Percentiles rank a stretch among this genome's conserved stretches.
These are phyloP conservation scores for Limnephilus marmoratus DNA, from an alignment of 2,888 invertebrate species.

Conservation along the genomic window DNA sequence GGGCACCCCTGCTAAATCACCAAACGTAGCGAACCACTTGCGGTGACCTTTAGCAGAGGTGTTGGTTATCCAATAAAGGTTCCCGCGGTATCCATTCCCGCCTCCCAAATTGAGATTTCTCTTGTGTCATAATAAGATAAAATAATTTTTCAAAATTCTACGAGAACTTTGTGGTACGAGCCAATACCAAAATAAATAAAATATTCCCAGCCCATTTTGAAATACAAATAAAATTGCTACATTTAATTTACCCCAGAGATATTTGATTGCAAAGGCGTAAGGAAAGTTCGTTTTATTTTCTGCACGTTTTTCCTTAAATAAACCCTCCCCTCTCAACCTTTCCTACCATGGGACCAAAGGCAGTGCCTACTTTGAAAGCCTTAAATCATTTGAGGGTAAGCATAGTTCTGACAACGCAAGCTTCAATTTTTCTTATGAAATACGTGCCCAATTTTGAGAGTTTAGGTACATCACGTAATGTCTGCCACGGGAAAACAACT, in stretches of 20 bases:
- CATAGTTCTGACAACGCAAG: background rate
- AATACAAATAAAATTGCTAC: background rate
- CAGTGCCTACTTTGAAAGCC: background rate
- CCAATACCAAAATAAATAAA: background rate
- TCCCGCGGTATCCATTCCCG: too few relatives aligned
- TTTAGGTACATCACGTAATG: too few relatives aligned
- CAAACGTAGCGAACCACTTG: too few relatives aligned
- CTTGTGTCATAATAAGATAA: too few relatives aligned
- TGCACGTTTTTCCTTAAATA: background rate
- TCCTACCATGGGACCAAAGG: background rate
- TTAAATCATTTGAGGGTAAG: background rate
- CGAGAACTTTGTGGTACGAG: background rate
- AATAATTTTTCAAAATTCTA: background rate
- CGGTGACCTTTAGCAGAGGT: too few relatives aligned
- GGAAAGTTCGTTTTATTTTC: background rate
- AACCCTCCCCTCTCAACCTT: background rate
- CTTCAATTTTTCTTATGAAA: too few relatives aligned
- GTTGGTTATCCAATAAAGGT: too few relatives aligned
- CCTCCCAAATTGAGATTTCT: too few relatives aligned
- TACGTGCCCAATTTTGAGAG: too few relatives aligned
- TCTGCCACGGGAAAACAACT: too few relatives aligned
- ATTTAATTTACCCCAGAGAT: background rate
- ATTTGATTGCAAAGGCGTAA: background rate
- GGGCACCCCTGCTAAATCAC: too few relatives aligned
- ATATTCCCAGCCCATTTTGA: background rate